Conservation (phyloP, 2,113 vertebrate species). For the Gopherus evgoodei region DNA sequence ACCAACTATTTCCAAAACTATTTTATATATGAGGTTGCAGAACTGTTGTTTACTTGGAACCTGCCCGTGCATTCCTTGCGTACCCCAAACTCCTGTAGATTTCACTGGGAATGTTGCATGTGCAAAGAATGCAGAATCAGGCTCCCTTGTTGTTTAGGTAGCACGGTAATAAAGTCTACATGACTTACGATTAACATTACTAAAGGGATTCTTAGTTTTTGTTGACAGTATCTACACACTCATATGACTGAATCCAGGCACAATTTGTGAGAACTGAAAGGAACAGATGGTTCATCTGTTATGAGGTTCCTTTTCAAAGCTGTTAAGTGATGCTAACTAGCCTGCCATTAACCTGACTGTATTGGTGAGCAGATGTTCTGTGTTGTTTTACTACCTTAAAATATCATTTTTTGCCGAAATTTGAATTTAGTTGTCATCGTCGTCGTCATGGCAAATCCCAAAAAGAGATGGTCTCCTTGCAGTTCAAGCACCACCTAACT, state of each 20-base stretch:
- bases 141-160: conserved; percentile 13
- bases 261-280: conserved; percentile 3
- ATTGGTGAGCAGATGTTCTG: background rate
- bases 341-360: background rate
- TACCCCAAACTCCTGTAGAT: conserved; percentile 25
- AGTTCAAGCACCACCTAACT: background rate
- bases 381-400: background rate
- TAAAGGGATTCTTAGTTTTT: background rate
- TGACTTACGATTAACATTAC: background rate
- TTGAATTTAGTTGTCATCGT: background rate
- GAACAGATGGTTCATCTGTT: background rate
- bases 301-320: conserved; percentile 27
- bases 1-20: conserved; percentile 55
- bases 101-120: conserved; percentile 19
- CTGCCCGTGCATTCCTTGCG: background rate
- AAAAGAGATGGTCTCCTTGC: background rate
- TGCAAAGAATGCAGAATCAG: background rate
- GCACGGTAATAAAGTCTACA: background rate
- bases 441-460: background rate
- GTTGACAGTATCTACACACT: background rate
- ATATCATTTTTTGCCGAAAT: background rate
- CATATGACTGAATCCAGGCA: conserved; percentile 13
- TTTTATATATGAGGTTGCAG: conserved; percentile 42
- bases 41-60: conserved; percentile 28
- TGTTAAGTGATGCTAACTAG: background rate